Evolutionary conservation across 2,888 invertebrate genomes (phyloP).

Genomic region (Megamerina dolium): DNA sequence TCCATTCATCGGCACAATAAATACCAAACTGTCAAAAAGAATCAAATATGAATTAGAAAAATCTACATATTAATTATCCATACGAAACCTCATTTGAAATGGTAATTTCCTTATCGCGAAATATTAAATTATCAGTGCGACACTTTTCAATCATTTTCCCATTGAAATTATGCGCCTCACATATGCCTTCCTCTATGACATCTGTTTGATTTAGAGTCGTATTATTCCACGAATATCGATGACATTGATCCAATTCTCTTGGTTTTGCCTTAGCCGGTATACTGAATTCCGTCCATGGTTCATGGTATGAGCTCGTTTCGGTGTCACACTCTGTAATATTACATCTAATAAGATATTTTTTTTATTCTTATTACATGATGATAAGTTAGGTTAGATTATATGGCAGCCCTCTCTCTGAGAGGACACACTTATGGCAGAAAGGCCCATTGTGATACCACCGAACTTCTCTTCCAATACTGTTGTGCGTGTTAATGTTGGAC

Average conservation of each 20-base stretch:
- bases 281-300: conserved; percentile 52
- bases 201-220: conserved; percentile 4
- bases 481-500: too few species aligned
- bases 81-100: conserved; percentile 64
- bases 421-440: too few species aligned
- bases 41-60: not conserved
- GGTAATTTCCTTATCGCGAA: conserved; percentile 55
- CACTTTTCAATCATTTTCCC: conserved; percentile 48
- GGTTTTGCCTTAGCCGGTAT: conserved; percentile 48
- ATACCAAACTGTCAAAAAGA: conserved; percentile 33
- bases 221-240: conserved; percentile 39
- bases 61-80: not conserved
- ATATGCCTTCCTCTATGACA: conserved; percentile 28
- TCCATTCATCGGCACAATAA: conserved; percentile 56
- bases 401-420: too few species aligned
- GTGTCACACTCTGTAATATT: conserved; percentile 47
- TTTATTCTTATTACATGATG: too few species aligned
- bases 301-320: conserved; percentile 31
- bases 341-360: conserved; percentile 39
- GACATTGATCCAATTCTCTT: conserved; percentile 50
- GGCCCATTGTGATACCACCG: too few species aligned
- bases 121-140: conserved; percentile 51
- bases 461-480: too few species aligned
- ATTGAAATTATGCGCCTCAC: conserved; percentile 48
- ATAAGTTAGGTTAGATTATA: too few species aligned